Evolutionary conservation across 2,888 invertebrate genomes (phyloP).

Genomic region (Melieria omissa): DNA sequence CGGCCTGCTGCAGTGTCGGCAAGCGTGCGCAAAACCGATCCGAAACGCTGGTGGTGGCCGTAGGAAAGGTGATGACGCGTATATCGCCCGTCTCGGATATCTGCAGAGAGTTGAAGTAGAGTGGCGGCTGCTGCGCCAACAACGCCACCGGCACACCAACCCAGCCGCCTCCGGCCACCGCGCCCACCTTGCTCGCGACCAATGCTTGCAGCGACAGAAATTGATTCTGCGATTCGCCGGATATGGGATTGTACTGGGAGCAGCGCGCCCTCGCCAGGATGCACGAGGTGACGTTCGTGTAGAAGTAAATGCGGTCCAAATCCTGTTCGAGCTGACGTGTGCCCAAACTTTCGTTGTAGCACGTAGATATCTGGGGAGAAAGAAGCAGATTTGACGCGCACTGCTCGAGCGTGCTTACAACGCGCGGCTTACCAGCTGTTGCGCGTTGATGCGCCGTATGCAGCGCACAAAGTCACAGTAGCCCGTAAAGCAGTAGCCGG

Average conservation of each 20-base stretch:
- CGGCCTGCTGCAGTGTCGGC: constrained; percentile 69
- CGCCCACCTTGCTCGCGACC: constrained; percentile 1
- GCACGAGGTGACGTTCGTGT: constrained; percentile 75
- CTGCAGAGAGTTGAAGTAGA: constrained; percentile 70
- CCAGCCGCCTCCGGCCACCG: not conserved
- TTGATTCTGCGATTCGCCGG: constrained; percentile 73
- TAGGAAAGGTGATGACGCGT: constrained; percentile 70
- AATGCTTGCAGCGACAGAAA: not conserved
- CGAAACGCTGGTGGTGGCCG: constrained; percentile 67
- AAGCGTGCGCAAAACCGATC: constrained; percentile 70
- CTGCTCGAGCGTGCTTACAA: too few relatives aligned
- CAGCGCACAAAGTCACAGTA: constrained; percentile 74
- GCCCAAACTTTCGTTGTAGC: constrained; percentile 47
- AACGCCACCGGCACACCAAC: not conserved
- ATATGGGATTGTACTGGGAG: constrained; percentile 73
- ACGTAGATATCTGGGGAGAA: constrained; percentile 48
- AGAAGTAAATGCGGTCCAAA: constrained; percentile 62
- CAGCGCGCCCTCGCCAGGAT: constrained; percentile 75
- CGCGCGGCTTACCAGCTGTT: constrained; percentile 68
- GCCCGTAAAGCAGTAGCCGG: constrained; percentile 69
- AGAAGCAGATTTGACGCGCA: not conserved
- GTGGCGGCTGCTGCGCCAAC: constrained; percentile 6
- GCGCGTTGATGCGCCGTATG: constrained; percentile 70
- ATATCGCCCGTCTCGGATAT: constrained; percentile 70
- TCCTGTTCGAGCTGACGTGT: constrained; percentile 46